These are phyloP conservation scores for Labeo catla DNA, from an alignment of 2,113 vertebrate species.

Conservation along the genomic window DNA sequence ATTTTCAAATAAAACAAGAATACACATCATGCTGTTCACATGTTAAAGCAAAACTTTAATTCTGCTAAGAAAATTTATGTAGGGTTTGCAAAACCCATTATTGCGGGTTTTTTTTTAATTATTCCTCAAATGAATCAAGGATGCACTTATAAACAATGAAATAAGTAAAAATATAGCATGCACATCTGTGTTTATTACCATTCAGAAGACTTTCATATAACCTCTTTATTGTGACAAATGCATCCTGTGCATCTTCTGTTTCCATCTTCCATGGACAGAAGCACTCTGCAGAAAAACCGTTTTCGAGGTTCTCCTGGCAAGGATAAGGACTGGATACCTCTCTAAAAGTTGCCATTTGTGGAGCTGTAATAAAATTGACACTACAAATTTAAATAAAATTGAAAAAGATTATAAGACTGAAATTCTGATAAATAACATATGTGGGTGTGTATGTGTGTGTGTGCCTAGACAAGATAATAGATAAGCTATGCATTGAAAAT, in stretches of 20 bases:
- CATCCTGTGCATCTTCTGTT: neutral
- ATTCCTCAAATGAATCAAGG: neutral
- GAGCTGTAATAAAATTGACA: neutral
- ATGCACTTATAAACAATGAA: neutral
- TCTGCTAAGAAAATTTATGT: too few relatives aligned
- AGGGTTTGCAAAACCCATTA: too few relatives aligned
- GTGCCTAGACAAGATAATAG: too few relatives aligned
- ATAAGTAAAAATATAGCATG: neutral
- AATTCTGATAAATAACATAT: neutral
- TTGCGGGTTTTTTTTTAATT: too few relatives aligned
- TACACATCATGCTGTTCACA: too few relatives aligned
- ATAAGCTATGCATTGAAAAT: too few relatives aligned
- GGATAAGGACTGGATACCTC: neutral
- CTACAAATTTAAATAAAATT: too few relatives aligned
- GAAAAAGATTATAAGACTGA: neutral
- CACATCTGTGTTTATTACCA: neutral
- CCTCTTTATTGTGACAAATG: neutral
- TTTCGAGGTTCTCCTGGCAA: constrained; percentile 5
- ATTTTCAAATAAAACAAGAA: too few relatives aligned
- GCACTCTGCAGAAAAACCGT: neutral
- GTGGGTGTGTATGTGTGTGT: too few relatives aligned
- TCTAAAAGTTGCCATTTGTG: neutral
- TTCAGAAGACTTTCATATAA: neutral
- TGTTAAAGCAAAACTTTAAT: too few relatives aligned
- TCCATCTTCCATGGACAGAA: neutral